A percentile compares a stretch with the other conserved stretches of the same genome.
Conservation (phyloP, 2,797 vertebrate genomes). For the Naso thynnoides region DNA sequence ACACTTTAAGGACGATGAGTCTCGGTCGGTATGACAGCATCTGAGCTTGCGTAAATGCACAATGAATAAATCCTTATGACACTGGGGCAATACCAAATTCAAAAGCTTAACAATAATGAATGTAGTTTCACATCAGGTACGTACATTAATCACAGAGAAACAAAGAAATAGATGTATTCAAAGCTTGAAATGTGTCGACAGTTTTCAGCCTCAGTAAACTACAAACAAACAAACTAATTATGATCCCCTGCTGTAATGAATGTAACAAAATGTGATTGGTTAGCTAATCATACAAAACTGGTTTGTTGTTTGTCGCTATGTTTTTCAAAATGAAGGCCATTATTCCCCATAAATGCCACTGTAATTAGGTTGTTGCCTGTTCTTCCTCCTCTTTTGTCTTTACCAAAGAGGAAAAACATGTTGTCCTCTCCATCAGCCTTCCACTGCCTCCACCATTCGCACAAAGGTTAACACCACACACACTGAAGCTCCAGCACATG, state of each 20-base stretch:
- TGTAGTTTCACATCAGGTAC: neutral
- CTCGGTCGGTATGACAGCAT: conserved; percentile 9
- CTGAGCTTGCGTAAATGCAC: neutral
- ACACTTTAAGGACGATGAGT: conserved; percentile 15
- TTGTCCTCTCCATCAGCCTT: neutral
- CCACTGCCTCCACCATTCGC: neutral
- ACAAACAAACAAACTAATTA: neutral
- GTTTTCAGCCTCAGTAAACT: neutral
- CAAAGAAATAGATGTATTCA: neutral
- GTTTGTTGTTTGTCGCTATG: neutral
- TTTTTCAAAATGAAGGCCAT: conserved; percentile 5
- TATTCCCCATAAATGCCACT: conserved; percentile 2
- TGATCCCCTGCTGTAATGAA: neutral
- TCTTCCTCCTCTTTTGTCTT: conserved; percentile 14
- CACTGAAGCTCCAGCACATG: neutral
- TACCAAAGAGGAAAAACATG: neutral
- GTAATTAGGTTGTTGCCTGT: conserved; percentile 4
- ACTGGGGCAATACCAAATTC: neutral
- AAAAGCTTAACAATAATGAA: neutral
- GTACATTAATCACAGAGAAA: too few relatives aligned
- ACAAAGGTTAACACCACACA: neutral
- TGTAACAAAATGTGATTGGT: neutral
- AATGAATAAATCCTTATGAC: neutral
- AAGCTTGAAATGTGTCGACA: neutral
- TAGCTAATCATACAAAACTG: neutral